A percentile compares a stretch with the other conserved stretches of the same genome.
phyloP scores from a whole-genome alignment of 2,113 vertebrate species.

The Crotalus helleri region DNA sequence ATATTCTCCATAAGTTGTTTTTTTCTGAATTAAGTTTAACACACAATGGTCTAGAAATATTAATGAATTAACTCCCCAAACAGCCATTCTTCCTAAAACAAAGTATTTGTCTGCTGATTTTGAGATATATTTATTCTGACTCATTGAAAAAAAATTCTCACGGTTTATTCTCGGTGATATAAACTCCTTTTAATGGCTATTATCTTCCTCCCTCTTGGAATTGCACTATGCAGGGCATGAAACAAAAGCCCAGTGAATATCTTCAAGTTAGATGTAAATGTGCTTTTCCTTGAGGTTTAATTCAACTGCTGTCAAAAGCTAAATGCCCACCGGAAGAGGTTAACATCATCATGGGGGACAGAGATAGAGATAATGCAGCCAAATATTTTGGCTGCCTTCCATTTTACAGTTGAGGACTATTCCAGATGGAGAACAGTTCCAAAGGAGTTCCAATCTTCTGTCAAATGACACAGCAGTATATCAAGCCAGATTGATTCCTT shows the following conservation, averaged over 20 bases:
- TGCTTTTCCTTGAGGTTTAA: neutral
- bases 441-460: conserved; percentile 5
- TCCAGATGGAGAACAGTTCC: conserved; percentile 19
- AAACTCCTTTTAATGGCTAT: neutral
- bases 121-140: conserved; percentile 42
- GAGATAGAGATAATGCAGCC: fast-evolving
- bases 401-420: neutral
- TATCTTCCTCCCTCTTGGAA: neutral
- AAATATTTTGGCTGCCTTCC: neutral
- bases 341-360: neutral
- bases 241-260: conserved; percentile 14
- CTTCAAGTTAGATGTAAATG: neutral
- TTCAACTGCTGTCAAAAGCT: neutral
- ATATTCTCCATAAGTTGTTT: neutral
- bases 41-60: neutral
- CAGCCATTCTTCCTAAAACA: neutral
- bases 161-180: neutral
- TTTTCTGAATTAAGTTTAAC: neutral
- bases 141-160: conserved; percentile 33
- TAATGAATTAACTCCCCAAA: conserved; percentile 32
- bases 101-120: conserved; percentile 51
- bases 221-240: neutral
- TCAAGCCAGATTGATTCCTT: conserved; percentile 2
- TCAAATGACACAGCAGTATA: conserved; percentile 28
- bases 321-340: conserved; percentile 17